Evolutionary conservation across 2,797 vertebrate species (phyloP).

Genomic region (Phylloscopus collybita): DNA sequence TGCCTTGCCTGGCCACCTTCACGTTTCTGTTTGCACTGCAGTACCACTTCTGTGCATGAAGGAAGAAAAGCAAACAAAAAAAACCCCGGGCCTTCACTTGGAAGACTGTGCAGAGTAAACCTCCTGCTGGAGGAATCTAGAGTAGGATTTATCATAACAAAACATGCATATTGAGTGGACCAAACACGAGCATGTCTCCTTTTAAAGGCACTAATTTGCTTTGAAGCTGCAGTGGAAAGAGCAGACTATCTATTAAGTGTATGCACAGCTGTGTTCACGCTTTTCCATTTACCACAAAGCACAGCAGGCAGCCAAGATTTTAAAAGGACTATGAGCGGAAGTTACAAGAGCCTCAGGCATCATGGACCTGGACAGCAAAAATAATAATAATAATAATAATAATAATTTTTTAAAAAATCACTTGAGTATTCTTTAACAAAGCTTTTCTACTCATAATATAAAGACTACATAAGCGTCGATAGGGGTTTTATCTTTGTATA

Average conservation of each 20-base stretch:
- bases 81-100: conserved; percentile 19
- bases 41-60: conserved; percentile 7
- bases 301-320: conserved; percentile 17
- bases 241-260: neutral
- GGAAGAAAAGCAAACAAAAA: neutral
- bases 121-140: conserved; percentile 13
- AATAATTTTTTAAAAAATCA: neutral
- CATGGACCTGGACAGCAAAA: conserved; percentile 33
- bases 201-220: conserved; percentile 39
- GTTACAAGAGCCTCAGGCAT: neutral
- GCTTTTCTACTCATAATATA: conserved; percentile 35
- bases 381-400: neutral
- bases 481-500: conserved; percentile 27
- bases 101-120: conserved; percentile 12
- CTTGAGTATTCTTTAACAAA: conserved; percentile 43
- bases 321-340: conserved; percentile 1
- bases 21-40: conserved; percentile 19
- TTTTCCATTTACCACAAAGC: neutral
- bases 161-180: conserved; percentile 46
- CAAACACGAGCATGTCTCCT: conserved; percentile 16
- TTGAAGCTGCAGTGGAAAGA: conserved; percentile 31
- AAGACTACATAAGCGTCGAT: neutral
- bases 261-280: neutral
- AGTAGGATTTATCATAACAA: conserved; percentile 2
- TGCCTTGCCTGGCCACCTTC: neutral